Conservation (phyloP, 53 echinoderm and acorn worm species). For the Actinopyga echinites region DNA sequence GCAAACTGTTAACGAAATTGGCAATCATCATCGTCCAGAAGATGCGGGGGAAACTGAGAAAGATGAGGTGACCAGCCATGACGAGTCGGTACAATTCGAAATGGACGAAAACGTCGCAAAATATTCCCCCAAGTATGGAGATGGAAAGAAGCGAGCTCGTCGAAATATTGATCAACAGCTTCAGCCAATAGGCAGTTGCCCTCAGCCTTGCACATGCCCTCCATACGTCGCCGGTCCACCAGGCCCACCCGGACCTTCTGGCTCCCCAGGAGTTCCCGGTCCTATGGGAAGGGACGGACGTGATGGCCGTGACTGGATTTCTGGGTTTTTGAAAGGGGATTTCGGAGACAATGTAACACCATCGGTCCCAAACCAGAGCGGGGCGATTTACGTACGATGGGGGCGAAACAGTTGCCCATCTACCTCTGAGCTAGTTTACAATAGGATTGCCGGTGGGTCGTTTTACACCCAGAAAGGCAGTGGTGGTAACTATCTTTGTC, state of each 20-base stretch:
- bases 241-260: conserved; percentile 1
- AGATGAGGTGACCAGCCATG: no score
- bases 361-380: not conserved
- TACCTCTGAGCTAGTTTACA: not conserved
- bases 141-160: not conserved
- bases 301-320: conserved; percentile 10
- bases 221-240: not conserved
- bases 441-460: conserved; percentile 55
- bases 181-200: not conserved
- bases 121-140: no score
- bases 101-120: no score
- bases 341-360: not conserved
- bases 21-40: no score
- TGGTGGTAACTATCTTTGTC: conserved; percentile 59
- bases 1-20: no score
- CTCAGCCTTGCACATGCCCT: not conserved
- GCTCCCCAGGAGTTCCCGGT: not conserved
- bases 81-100: no score
- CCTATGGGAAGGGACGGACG: conserved; percentile 10
- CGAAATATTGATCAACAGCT: not conserved
- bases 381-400: conserved; percentile 30
- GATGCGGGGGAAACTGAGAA: no score
- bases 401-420: not conserved
- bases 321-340: conserved; percentile 6
- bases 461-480: conserved; percentile 50